Evolutionary conservation across 2,797 vertebrate genomes (phyloP), one percentile per base, ranked within the genome.

Genomic region (Poecilia gillii): DNA sequence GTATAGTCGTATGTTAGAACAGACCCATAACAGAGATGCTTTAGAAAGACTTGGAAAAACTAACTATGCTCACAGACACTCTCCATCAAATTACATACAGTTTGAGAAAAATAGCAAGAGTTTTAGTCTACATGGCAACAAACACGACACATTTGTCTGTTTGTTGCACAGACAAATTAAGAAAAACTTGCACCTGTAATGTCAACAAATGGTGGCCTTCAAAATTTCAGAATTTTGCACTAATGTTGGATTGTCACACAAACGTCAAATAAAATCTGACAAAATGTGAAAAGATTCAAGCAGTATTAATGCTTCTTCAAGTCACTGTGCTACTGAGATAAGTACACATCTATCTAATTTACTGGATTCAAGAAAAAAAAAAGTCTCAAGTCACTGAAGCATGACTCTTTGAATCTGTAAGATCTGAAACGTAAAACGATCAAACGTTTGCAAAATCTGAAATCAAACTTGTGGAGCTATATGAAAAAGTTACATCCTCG

Each of bases 401-500:
- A 11, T 49, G n/a, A 76, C 43, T 47, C 43, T 76, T 73, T 66
- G 45, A 81, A 75, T 72, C 66, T 68, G 25, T 68, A 33, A 79
- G 81, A 59, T 76, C 46, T 20, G 3, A 64, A 18, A 31, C 2
- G 3, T 64, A 33, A 64, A 18, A 33, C 18, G n/a, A 39, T 66
- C 9, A 39, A 66, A 53, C 77, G 64, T 77, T 78, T 78, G 33
- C 11, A 66, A 36, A 66, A 43, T n/a, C 11, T 66, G 36, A 66
- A 41, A 43, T 70, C 23, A 25, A 71, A 59, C 81, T 71, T 76
- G 83, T 73, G 39, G 62, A 73, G 72, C 82, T 59, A 73, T 71
- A 66, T 46, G 62, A 81, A 73, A 83, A 89, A 84, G 78, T 81
- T 82, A 80, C 83, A 90, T 85, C 82, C 68, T 89, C 86, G 83